phyloP scores from a whole-genome alignment of 2,888 invertebrate species.

The Caenorhabditis becei region DNA sequence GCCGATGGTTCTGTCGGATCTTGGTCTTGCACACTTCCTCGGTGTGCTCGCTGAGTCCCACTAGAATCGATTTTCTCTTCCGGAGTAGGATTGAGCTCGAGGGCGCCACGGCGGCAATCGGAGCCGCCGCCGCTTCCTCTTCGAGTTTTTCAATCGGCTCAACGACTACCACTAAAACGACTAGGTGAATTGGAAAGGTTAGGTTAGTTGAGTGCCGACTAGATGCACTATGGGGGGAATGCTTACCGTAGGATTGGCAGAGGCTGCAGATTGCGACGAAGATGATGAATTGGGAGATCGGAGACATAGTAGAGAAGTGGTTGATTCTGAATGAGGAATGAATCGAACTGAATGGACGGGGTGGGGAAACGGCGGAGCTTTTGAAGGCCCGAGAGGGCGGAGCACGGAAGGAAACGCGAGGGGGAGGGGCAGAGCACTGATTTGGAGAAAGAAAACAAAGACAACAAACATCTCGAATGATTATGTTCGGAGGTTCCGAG shows the following conservation, averaged over 20 bases:
- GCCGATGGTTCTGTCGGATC: conserved; percentile 70
- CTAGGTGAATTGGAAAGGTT: conserved; percentile 9
- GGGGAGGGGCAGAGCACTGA: conserved; percentile 18
- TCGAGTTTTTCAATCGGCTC: conserved; percentile 49
- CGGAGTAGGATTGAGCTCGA: conserved; percentile 41
- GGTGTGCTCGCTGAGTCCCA: conserved; percentile 52
- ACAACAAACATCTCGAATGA: not conserved
- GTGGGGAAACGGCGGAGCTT: not conserved
- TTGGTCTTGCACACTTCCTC: conserved; percentile 74
- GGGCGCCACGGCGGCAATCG: conserved; percentile 25
- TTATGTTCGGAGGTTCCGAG: not conserved
- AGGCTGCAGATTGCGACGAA: conserved; percentile 17
- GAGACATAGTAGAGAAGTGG: conserved; percentile 17
- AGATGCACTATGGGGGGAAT: not conserved
- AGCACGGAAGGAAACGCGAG: conserved; percentile 7
- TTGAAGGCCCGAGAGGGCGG: conserved; percentile 15
- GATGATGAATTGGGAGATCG: conserved; percentile 27
- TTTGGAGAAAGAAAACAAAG: not conserved
- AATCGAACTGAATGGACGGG: not conserved
- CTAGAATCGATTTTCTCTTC: conserved; percentile 56
- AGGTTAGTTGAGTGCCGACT: not conserved
- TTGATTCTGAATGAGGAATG: not conserved
- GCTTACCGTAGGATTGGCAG: conserved; percentile 41
- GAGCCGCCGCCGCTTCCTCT: conserved; percentile 21
- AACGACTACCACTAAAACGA: conserved; percentile 53